A percentile compares a stretch with the other conserved stretches of the same genome.
Conservation (phyloP, 1,140 invertebrate species). For the Sminthurides bifidus region DNA sequence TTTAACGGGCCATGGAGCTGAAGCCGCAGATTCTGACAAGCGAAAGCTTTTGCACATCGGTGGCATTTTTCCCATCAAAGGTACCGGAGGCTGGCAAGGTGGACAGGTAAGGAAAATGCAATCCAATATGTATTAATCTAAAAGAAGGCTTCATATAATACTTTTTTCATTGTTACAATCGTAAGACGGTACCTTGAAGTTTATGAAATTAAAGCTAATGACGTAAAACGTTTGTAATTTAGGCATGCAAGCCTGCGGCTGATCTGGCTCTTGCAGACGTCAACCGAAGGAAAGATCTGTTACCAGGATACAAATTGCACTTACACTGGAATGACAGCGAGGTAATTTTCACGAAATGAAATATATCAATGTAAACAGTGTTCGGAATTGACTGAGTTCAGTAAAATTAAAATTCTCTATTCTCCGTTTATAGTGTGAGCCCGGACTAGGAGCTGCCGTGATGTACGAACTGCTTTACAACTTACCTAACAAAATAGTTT, state of each 20-base stretch:
- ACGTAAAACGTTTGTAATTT: conserved; percentile 7
- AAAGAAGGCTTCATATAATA: too few species aligned
- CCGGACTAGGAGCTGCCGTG: conserved; percentile 89
- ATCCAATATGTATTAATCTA: neutral
- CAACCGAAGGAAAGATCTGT: conserved; percentile 73
- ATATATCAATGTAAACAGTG: neutral
- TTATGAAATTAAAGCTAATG: conserved; percentile 2
- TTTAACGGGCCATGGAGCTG: neutral
- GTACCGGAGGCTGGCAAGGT: conserved; percentile 89
- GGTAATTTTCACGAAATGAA: conserved; percentile 50
- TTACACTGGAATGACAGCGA: conserved; percentile 95
- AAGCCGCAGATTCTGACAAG: conserved; percentile 1
- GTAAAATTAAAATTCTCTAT: neutral
- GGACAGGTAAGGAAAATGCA: conserved; percentile 51
- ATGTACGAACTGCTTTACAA: conserved; percentile 98
- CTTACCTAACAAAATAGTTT: conserved; percentile 85
- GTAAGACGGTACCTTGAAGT: too few species aligned
- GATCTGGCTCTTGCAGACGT: conserved; percentile 91
- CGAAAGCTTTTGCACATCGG: conserved; percentile 66
- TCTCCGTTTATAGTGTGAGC: conserved; percentile 72
- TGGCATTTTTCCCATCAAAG: conserved; percentile 91
- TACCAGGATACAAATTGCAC: conserved; percentile 80
- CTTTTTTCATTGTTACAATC: too few species aligned
- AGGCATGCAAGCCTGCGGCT: conserved; percentile 87
- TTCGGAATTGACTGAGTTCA: neutral